Base-by-base conservation (phyloP, 1,140 invertebrate species). In the Hydropsyche tenuis region DNA sequence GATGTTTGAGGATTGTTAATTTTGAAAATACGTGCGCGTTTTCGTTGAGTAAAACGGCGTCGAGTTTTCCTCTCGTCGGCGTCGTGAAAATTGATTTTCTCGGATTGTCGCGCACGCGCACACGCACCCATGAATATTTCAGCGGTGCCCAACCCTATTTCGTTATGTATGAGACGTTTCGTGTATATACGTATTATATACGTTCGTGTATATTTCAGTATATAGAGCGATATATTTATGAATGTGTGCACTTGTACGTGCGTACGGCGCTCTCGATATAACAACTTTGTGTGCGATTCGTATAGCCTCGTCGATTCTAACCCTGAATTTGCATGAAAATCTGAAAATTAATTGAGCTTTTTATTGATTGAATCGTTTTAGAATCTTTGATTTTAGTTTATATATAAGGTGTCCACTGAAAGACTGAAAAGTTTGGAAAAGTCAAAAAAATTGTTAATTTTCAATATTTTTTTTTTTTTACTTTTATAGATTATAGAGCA, bases 21-120 rank as follows among this genome's bases (percentile, higher is more conserved):
- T 63, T 27, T 37, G 23, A 14, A 1, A 63, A n/a, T 27, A 16
- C 16, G 22, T 30, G 12, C 23, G 22, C n/a, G n/a, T n/a, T n/a
- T 51, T 5, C 56, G 5, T 6, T 20, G 56, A 20, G n/a, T 5
- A 22, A 62, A 51, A 51, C 18, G 46, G 25, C 6, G 25, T 68
- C 43, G 42, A 22, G 43, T 23, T 27, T 42, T 43, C 18, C 27
- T n/a, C 30, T 45, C n/a, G 64, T 18, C 37, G 23, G 7, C n/a
- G 42, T 18, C 14, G 18, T 20, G 68, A 70, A 68, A 70, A 70
- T 70, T 70, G 68, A 70, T 70, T 70, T 70, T 70, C 68, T 60
- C 48, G 20, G 30, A 37, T 3, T 45, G 27, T 5, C 25, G 68
- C 68, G 68, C 68, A 30, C 2, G 68, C 68, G 68, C 48, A 56